Evolutionary conservation across 2,888 invertebrate genomes (phyloP), one percentile per base, ranked within the genome.

Genomic region (Cremastinae sp.): DNA sequence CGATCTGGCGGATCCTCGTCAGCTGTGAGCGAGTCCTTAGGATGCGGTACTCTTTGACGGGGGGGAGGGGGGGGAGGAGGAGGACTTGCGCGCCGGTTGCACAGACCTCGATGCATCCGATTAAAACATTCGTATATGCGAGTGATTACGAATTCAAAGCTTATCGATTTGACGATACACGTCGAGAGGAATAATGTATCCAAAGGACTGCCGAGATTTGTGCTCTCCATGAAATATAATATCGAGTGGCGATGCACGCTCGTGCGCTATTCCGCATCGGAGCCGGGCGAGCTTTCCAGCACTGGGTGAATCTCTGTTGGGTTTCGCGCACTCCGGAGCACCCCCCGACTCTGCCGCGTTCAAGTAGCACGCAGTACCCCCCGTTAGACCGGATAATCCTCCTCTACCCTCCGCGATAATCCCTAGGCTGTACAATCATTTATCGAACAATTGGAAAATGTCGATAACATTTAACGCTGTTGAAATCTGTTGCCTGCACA

Each of bases 71-170:
- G n/a, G n/a, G n/a, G n/a, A n/a, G n/a, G n/a, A n/a, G n/a, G n/a
- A n/a, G n/a, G n/a, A n/a, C n/a, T n/a, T n/a, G n/a, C 64, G 59
- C 76, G 51, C 65, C 58, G 8, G 20, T 49, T 65, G 51, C 70
- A 74, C 61, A 54, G 70, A 70, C 65, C 61, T 43, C 51, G 9
- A 3, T 49, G 56, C 66, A 65, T 61, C 16, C 69, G 73, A 62
- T 59, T 68, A 73, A 75, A 28, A 28, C 5, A 70, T 71, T n/a
- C n/a, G 61, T 78, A 77, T 78, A 78, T 71, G 69, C 73, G 76
- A 74, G 76, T 70, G 78, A 79, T 78, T 80, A 74, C 71, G 77
- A 78, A 78, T 80, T 80, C 72, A 75, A 77, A 74, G 65, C 69
- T 74, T 78, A 80, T 79, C 75, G 78, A 81, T 80, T 71, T 53